Percentiles rank a stretch among this genome's conserved stretches.
phyloP scores from a whole-genome alignment of 2,888 invertebrate genomes.

The Drosophila austrosaltans region DNA sequence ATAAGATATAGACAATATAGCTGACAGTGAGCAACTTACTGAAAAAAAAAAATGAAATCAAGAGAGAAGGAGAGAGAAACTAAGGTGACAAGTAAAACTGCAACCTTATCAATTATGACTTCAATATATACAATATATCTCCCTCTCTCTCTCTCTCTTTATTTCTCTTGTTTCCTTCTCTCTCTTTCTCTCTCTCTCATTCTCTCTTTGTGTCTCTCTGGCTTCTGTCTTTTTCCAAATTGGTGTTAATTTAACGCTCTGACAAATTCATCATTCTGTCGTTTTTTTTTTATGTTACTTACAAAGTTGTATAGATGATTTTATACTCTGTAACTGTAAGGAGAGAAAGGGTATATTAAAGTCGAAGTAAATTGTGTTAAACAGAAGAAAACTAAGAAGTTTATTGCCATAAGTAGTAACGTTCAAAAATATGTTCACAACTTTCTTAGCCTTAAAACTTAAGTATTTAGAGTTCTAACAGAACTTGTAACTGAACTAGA shows the following conservation, averaged over 20 bases:
- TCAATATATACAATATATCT: conserved; percentile 15
- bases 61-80: neutral
- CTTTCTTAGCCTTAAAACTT: no score
- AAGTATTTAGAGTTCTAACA: no score
- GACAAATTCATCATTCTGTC: conserved; percentile 22
- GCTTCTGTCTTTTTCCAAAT: neutral
- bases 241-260: conserved; percentile 37
- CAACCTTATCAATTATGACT: conserved; percentile 62
- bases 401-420: no score
- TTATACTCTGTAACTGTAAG: neutral
- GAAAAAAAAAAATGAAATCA: no score
- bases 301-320: conserved; percentile 30
- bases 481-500: no score
- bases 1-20: conserved; percentile 60
- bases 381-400: neutral
- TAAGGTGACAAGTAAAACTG: conserved; percentile 33
- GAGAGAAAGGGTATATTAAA: neutral
- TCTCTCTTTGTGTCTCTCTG: neutral
- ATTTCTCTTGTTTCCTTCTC: neutral
- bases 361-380: neutral
- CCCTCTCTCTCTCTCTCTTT: neutral
- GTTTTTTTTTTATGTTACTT: conserved; percentile 28
- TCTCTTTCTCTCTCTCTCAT: neutral
- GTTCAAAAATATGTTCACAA: no score
- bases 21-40: conserved; percentile 19